These are phyloP conservation scores for Malurus cyaneus DNA, from an alignment of 2,113 vertebrate species.

Conservation along the genomic window DNA sequence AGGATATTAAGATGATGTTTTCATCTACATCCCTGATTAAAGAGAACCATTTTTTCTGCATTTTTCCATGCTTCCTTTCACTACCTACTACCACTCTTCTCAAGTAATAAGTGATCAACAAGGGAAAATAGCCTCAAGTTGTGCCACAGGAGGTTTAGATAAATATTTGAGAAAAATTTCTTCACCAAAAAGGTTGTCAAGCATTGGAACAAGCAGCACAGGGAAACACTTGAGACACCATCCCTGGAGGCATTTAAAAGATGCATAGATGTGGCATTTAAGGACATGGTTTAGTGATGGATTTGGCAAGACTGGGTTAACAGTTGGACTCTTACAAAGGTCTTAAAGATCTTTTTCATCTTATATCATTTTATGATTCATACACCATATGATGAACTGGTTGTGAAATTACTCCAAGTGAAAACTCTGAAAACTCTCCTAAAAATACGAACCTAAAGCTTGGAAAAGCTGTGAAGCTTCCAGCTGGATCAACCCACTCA, in stretches of 20 bases:
- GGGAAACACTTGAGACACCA: background rate
- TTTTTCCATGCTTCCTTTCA: background rate
- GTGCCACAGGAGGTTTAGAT: background rate
- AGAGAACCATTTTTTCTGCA: background rate
- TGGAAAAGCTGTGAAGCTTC: background rate
- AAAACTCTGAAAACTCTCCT: background rate
- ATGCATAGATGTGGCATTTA: fast-evolving
- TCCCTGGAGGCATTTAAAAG: background rate
- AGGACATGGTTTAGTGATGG: background rate
- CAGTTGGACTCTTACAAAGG: background rate
- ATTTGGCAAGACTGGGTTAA: background rate
- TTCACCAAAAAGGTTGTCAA: background rate
- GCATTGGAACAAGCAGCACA: background rate
- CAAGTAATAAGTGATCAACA: background rate
- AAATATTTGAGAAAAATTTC: background rate
- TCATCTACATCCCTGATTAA: background rate
- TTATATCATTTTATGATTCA: background rate
- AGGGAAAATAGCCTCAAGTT: background rate
- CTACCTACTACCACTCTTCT: background rate
- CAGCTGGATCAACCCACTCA: background rate
- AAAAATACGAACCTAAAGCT: background rate
- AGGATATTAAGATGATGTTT: background rate
- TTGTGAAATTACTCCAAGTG: background rate
- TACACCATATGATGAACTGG: background rate
- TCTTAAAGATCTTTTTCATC: background rate